Percentiles rank a stretch among this genome's conserved stretches.
phyloP scores from a whole-genome alignment of 2,888 invertebrate genomes.

The Drosophila demipolita region DNA sequence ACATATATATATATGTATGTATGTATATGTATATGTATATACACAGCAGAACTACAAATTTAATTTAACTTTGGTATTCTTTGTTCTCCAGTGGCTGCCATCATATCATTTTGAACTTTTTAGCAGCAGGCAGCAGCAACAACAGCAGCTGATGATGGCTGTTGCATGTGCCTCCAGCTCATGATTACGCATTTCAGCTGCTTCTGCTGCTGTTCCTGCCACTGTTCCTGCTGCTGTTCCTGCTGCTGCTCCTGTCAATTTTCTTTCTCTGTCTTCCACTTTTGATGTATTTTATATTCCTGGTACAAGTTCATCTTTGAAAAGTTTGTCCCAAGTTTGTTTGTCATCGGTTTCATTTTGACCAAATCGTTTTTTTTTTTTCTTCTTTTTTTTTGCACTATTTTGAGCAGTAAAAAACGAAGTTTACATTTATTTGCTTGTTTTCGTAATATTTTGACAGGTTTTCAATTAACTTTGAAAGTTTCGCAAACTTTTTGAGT shows the following conservation, averaged over 20 bases:
- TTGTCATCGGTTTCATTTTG: constrained; percentile 31
- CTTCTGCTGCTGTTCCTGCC: constrained; percentile 1
- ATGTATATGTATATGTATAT: too few relatives aligned
- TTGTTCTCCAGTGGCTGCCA: constrained; percentile 66
- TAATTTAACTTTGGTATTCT: constrained; percentile 85
- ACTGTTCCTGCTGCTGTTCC: not conserved
- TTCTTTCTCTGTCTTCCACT: constrained; percentile 8
- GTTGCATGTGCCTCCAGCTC: constrained; percentile 45
- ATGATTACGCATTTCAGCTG: constrained; percentile 41
- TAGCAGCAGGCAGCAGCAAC: not conserved
- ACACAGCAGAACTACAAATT: constrained; percentile 81
- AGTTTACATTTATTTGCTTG: constrained; percentile 4
- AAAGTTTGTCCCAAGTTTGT: constrained; percentile 56
- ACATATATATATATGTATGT: not conserved
- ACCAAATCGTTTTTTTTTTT: not conserved
- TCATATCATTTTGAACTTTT: constrained; percentile 60
- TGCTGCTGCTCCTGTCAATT: constrained; percentile 2
- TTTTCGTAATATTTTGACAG: constrained; percentile 3
- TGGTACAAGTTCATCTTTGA: constrained; percentile 51
- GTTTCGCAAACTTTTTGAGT: constrained; percentile 1
- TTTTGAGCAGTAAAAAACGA: constrained; percentile 9
- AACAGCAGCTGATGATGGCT: constrained; percentile 27
- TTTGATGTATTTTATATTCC: constrained; percentile 39
- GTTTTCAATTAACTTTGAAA: constrained; percentile 12
- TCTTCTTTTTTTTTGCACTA: not conserved